Base-by-base conservation (phyloP, 2,888 invertebrate species). In the Crossocerus cetratus region DNA sequence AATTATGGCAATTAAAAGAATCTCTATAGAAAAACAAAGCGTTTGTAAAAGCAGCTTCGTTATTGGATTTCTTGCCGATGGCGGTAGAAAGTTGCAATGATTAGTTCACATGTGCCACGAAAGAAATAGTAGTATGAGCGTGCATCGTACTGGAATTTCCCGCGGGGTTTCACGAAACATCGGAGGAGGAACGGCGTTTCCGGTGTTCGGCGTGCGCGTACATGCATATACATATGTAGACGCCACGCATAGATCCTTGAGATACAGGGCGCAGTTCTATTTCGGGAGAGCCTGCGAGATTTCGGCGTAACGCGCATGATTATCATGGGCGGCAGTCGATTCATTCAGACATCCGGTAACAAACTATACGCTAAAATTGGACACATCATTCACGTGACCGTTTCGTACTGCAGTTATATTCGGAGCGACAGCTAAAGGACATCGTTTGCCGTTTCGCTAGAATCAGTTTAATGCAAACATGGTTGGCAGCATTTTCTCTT, bases 391-490 rank as follows among this genome's bases (percentile, higher is more conserved):
- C 65, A 72, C 69, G 65, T 70, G 72, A 72, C 60, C 65, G 32
- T 72, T 72, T 59, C 69, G 72, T 65, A 70, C 70, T 49, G 64
- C 43, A 43, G 72, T 65, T 72, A 72, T 72, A 70, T 72, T 70
- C 16, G 16, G 49, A 16, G 60, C 60, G 59, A 60, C 61, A n/a
- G 53, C 60, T 16, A 16, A 49, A 14, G 49, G 16, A 49, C 49
- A 16, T 49, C 14, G n/a, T 57, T 20, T 21, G 23, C 22, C 45
- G 45, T 65, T 32, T 32, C 11, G 11, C 32, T 32, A 32, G 32
- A 3, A 32, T 32, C 32, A 32, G 32, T 32, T 1, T 3, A 32
- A 4, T 32, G 32, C 32, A 32, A 32, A 8, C 32, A 32, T 8
- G 32, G 5, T 11, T 32, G 8, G 11, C 2, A 32, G 5, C 8